Conservation (phyloP, 2,797 vertebrate genomes). For the Poeciliopsis turneri region DNA sequence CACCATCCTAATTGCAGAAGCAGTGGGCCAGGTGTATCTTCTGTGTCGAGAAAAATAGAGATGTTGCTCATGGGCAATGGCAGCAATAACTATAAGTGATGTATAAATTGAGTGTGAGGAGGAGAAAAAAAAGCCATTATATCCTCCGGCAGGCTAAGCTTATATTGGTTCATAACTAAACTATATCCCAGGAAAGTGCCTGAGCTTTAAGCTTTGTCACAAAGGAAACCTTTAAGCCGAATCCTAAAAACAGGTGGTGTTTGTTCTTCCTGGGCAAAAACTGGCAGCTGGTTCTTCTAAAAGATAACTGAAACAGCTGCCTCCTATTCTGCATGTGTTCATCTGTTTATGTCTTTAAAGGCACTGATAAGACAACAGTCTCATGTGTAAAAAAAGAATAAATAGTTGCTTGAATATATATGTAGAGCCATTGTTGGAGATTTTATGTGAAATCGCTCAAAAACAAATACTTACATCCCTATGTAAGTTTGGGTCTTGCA, state of each 20-base stretch:
- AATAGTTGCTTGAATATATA: not conserved
- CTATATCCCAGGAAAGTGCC: not conserved
- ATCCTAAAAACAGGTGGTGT: not conserved
- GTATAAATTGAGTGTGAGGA: not conserved
- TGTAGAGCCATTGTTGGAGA: not conserved
- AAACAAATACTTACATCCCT: not conserved
- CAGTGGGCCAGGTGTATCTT: not conserved
- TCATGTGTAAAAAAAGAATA: not conserved
- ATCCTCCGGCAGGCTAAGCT: not conserved
- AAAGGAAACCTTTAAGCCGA: not conserved
- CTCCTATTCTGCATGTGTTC: not conserved
- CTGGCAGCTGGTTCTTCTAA: not conserved
- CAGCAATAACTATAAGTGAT: slow-evolving; percentile 1
- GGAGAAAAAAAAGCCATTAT: not conserved
- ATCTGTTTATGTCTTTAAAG: not conserved
- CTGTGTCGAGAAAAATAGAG: not conserved
- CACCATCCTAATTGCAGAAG: not conserved
- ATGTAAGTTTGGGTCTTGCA: not conserved
- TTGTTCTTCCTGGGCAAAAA: not conserved
- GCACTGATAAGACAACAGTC: not conserved
- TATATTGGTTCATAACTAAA: not conserved
- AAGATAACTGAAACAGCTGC: not conserved
- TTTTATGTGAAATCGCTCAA: not conserved
- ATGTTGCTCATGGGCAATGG: not conserved
- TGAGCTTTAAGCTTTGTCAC: not conserved